These are phyloP conservation scores for Drosophila equinoxialis DNA, from an alignment of 1,140 invertebrate genomes.

Conservation along the genomic window DNA sequence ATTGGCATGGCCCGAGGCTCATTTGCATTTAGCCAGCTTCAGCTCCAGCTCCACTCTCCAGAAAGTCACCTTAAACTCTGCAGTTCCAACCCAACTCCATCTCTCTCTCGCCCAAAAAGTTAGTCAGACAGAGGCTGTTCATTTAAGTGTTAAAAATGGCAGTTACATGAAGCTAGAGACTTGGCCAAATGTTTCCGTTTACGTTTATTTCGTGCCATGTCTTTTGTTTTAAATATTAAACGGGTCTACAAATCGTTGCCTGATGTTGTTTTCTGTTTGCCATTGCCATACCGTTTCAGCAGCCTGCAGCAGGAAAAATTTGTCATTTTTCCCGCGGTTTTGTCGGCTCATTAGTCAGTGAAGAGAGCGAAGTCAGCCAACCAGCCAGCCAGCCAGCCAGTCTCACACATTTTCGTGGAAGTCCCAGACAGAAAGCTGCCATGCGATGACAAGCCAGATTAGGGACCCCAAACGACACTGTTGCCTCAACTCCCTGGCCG, in stretches of 20 bases:
- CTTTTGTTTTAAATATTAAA: slow-evolving; percentile 82
- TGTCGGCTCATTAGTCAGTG: slow-evolving; percentile 73
- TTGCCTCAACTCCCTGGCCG: slow-evolving; percentile 10
- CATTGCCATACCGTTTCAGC: not conserved
- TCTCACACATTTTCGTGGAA: slow-evolving; percentile 78
- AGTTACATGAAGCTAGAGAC: slow-evolving; percentile 68
- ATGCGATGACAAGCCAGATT: slow-evolving; percentile 76
- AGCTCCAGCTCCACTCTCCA: not conserved
- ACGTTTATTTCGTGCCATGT: slow-evolving; percentile 66
- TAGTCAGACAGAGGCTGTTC: slow-evolving; percentile 38
- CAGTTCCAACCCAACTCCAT: not conserved
- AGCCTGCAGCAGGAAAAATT: slow-evolving; percentile 54
- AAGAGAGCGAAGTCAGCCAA: not conserved
- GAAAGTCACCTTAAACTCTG: too few species aligned
- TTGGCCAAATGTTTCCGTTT: slow-evolving; percentile 70
- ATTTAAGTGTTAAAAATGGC: slow-evolving; percentile 81
- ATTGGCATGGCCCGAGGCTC: slow-evolving; percentile 39
- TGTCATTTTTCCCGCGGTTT: slow-evolving; percentile 80
- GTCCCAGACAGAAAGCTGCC: slow-evolving; percentile 75
- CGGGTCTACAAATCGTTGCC: slow-evolving; percentile 72
- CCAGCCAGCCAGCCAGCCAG: slow-evolving; percentile 33
- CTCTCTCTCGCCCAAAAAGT: not conserved
- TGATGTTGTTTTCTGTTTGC: slow-evolving; percentile 12
- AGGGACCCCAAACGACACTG: slow-evolving; percentile 64
- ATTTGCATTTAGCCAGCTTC: slow-evolving; percentile 67